A percentile compares a stretch with the other conserved stretches of the same genome.
Conservation (phyloP, 2,888 invertebrate species). For the Thera britannica region DNA sequence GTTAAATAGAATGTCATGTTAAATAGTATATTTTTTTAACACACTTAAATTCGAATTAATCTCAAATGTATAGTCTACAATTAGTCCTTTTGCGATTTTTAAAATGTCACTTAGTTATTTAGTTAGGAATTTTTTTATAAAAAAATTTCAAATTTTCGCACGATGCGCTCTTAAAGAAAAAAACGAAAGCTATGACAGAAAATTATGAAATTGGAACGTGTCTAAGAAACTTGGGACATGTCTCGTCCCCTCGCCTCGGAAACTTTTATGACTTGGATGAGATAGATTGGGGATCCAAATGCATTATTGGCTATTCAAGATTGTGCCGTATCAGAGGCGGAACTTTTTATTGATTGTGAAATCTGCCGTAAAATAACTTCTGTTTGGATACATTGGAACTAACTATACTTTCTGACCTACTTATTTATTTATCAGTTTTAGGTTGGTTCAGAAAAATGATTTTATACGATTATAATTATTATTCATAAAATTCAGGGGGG, state of each 20-base stretch:
- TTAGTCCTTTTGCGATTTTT: no score
- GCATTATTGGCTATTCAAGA: slow-evolving; percentile 75
- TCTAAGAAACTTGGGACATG: slow-evolving; percentile 63
- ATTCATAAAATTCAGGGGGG: no score
- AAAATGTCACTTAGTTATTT: no score
- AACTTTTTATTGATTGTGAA: slow-evolving; percentile 45
- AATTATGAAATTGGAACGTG: slow-evolving; percentile 50
- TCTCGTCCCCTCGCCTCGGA: slow-evolving; percentile 53
- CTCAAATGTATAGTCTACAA: no score
- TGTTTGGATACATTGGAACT: slow-evolving; percentile 44
- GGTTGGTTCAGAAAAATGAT: slow-evolving; percentile 7
- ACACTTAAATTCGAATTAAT: no score
- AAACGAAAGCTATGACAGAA: slow-evolving; percentile 15
- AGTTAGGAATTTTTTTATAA: no score
- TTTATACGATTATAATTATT: no score
- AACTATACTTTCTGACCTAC: not conserved
- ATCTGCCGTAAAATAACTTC: slow-evolving; percentile 41
- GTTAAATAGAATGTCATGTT: no score
- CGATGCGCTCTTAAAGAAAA: no score
- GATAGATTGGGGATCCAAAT: slow-evolving; percentile 72
- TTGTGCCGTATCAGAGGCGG: slow-evolving; percentile 59
- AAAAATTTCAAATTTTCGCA: no score
- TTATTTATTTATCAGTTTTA: not conserved
- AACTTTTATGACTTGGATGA: slow-evolving; percentile 77
- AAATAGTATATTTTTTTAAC: no score